phyloP scores from a whole-genome alignment of 2,888 invertebrate genomes.

The Caenorhabditis macrosperma region DNA sequence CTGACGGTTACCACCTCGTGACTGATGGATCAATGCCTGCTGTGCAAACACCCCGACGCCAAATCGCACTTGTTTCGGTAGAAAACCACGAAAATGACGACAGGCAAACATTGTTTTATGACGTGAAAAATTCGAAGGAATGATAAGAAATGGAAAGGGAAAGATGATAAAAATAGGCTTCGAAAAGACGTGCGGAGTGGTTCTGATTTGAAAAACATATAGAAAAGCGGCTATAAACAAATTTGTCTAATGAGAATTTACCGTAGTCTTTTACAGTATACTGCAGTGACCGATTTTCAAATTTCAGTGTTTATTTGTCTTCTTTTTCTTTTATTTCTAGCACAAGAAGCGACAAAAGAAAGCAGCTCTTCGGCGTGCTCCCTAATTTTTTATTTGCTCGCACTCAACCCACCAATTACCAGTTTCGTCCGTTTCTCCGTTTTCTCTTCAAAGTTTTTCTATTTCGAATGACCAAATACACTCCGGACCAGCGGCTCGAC shows the following conservation, averaged over 20 bases:
- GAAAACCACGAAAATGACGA: background rate
- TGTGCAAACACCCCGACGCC: constrained; percentile 35
- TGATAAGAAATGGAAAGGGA: constrained; percentile 3
- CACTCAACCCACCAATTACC: constrained; percentile 29
- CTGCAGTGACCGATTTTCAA: background rate
- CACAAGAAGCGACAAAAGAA: constrained; percentile 8
- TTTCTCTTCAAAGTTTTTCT: background rate
- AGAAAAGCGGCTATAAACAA: too few species aligned
- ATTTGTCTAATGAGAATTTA: too few species aligned
- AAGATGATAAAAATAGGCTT: background rate
- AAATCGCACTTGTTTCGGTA: background rate
- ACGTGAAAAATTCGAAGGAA: background rate
- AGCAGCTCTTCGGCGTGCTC: background rate
- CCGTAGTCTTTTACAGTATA: too few species aligned
- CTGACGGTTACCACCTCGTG: background rate
- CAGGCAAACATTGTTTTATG: background rate
- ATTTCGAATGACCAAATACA: constrained; percentile 27
- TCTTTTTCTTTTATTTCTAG: background rate
- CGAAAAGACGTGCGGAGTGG: too few species aligned
- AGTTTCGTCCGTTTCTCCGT: background rate
- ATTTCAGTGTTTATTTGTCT: background rate
- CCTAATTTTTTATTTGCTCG: constrained; percentile 45
- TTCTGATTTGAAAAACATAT: too few species aligned
- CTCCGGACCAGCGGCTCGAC: constrained; percentile 27
- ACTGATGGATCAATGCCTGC: constrained; percentile 1